Evolutionary conservation across 2,113 vertebrate genomes (phyloP).

Genomic region (Mastomys natalensis): DNA sequence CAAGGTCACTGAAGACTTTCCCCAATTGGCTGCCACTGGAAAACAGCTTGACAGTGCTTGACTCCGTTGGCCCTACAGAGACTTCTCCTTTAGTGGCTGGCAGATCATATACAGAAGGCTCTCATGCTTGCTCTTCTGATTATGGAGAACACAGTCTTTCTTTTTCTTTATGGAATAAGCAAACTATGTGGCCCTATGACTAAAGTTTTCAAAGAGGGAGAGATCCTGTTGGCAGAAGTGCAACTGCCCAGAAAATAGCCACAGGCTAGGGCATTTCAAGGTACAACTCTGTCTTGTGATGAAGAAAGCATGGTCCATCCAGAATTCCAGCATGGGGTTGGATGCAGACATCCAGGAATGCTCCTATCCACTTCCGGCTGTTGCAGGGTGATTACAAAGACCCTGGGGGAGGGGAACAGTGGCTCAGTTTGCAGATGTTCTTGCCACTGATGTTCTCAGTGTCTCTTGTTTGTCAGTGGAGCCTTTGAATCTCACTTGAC

Average conservation of each 20-base stretch:
- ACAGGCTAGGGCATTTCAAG: not conserved
- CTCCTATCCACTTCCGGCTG: not conserved
- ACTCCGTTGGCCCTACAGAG: not conserved
- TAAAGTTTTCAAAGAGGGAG: constrained; percentile 24
- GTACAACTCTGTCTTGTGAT: not conserved
- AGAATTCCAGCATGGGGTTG: not conserved
- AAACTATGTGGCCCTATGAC: constrained; percentile 1
- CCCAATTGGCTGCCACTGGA: not conserved
- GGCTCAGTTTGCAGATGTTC: not conserved
- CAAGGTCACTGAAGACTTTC: constrained; percentile 13
- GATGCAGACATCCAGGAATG: not conserved
- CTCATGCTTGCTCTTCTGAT: not conserved
- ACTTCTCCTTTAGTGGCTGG: not conserved
- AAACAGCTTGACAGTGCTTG: constrained; percentile 43
- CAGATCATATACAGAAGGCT: not conserved
- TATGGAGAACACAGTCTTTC: not conserved
- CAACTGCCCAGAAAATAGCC: constrained; percentile 35
- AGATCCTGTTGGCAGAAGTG: not conserved
- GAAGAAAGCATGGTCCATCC: not conserved
- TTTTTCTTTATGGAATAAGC: constrained; percentile 35
- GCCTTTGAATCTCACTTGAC: not conserved
- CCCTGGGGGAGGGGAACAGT: too few relatives aligned
- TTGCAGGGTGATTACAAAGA: not conserved
- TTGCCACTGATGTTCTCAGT: not conserved
- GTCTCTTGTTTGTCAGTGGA: not conserved